Evolutionary conservation across 2,888 invertebrate species (phyloP), one percentile per base, ranked within the genome.

Genomic region (Ethmia dodecea): DNA sequence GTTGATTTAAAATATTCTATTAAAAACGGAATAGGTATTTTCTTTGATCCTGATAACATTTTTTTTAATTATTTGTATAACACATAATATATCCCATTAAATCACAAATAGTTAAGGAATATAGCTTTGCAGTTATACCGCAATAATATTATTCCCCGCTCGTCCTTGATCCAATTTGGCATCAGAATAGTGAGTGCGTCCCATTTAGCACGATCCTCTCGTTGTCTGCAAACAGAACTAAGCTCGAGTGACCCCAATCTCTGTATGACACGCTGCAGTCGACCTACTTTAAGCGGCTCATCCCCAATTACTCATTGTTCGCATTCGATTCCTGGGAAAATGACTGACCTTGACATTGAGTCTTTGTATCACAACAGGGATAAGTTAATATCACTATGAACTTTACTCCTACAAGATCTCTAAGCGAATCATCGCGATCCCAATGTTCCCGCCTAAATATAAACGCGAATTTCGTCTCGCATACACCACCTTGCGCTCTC

Each of bases 401-500:
- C 12, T 16, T 32, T 15, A 12, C 8, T n/a, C n/a, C n/a, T n/a
- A n/a, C 32, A 9, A 16, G 15, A 15, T 11, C 24, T 10, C 43
- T 47, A 45, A 60, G 59, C 61, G 58, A 64, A 60, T 55, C 52
- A 50, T 62, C 60, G 63, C 63, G 20, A 32, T 59, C 50, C 47
- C 54, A 43, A 55, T 52, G 54, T 66, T 68, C 57, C 55, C 60
- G 53, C 63, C 80, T 80, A 80, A 80, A 76, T 81, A 77, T 81
- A 81, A 76, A 73, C 58, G 57, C 58, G 60, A 68, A 64, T 60
- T 62, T 69, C 66, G 52, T 63, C 63, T 69, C 65, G 71, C 73
- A 57, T 65, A 65, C 60, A 52, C 60, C 68, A 75, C 73, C 72
- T 80, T 75, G 71, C 76, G 69, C 71, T 62, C 77, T 77, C 80